Evolutionary conservation across 2,888 invertebrate species (phyloP).

Genomic region (Polydrusus pterygomalis): DNA sequence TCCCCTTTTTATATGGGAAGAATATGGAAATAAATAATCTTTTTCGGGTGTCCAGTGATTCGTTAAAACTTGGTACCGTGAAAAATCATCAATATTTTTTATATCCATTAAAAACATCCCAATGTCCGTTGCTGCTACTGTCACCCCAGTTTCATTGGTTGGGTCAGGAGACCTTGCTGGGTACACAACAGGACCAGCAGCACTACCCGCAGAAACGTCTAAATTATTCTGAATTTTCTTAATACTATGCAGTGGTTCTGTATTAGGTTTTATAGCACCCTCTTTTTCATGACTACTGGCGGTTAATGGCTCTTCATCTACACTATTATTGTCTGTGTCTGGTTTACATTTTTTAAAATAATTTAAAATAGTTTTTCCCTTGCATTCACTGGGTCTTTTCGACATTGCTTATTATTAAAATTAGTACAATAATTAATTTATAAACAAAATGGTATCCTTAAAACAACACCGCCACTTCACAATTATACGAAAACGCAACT

Average conservation of each 20-base stretch:
- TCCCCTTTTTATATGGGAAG: slow-evolving; percentile 6
- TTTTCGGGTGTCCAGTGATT: slow-evolving; percentile 1
- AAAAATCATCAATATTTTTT: neutral
- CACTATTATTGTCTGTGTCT: neutral
- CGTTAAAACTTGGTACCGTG: neutral
- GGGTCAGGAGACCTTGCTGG: no score
- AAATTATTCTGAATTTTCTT: neutral
- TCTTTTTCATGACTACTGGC: neutral
- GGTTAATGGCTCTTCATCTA: neutral
- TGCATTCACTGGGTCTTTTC: neutral
- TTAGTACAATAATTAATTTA: no score
- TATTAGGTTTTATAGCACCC: no score
- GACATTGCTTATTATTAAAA: no score
- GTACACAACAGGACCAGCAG: no score
- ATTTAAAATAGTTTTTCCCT: neutral
- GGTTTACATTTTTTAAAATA: neutral
- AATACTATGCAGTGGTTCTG: neutral
- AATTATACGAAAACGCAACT: no score
- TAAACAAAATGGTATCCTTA: no score
- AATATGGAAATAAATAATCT: slow-evolving; percentile 13
- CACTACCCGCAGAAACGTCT: no score
- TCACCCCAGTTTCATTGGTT: no score
- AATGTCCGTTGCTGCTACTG: neutral
- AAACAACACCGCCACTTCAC: no score
- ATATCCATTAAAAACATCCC: neutral